Base-by-base conservation (phyloP, 2,113 vertebrate genomes). In the Amblyornis subalaris region DNA sequence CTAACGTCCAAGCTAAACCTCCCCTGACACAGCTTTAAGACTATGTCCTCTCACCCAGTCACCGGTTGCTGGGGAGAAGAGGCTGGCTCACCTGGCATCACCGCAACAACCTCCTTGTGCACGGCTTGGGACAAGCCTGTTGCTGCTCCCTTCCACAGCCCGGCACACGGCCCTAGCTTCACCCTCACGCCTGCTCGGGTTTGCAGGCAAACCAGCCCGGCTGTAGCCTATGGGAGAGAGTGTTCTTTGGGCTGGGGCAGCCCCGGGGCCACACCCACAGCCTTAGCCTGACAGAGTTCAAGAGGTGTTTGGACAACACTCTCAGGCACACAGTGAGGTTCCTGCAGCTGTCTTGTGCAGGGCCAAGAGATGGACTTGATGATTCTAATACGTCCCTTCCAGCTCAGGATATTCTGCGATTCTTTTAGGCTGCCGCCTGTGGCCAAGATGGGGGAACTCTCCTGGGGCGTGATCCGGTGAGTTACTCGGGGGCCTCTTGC, bases 101-200 rank as follows among this genome's bases (percentile, higher is more conserved):
- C 10, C 38, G 21, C 53, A 38, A 17, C 5, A 8, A 9, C 25
- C 24, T 53, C 38, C 38, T 53, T n/a, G 14, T 2, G 6, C 19
- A 4, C 0, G 1, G 54, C 25, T 7, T 1, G 1, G 60, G 48
- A 17, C 22, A 50, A 33, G 15, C 25, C 25, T 53, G 15, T 0
- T 5, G 2, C 47, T 0, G 5, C 40, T 70, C 48, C 23, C 33
- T 65, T 36, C 77, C 3, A 2, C 45, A 7, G 45, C 50, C 2
- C 1, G 17, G 28, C 48, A 33, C 44, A 1, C 0, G 0, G 28
- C 51, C 45, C 66, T 7, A 44, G 55, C 71, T 26, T 71, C 77
- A 13, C 24, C 9, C n/a, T 61, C 42, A 3, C 1, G 0, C 55
- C 58, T 9, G 47, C 38, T 7, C 16, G n/a, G 24, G 3, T 44